A percentile compares a stretch with the other conserved stretches of the same genome.
phyloP scores from a whole-genome alignment of 2,888 invertebrate species.

The Calameuta filiformis region DNA sequence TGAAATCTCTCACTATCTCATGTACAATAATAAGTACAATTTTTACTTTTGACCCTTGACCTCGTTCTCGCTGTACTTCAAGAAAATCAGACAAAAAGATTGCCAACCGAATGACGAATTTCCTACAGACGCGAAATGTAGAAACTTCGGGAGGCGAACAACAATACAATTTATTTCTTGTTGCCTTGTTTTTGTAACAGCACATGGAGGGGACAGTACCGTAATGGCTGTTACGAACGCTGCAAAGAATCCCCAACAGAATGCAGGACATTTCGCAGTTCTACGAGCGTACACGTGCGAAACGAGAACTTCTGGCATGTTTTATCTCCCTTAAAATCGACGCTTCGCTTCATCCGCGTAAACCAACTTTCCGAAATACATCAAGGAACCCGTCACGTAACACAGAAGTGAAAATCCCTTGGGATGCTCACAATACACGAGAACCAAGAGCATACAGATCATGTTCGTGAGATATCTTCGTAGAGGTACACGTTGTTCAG shows the following conservation, averaged over 20 bases:
- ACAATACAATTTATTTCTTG: neutral
- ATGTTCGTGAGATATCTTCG: neutral
- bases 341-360: neutral
- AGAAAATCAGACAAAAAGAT: neutral
- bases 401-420: neutral
- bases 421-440: neutral
- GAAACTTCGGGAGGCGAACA: neutral
- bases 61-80: neutral
- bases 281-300: neutral
- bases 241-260: neutral
- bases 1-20: neutral
- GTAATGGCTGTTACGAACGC: neutral
- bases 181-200: neutral
- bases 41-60: neutral
- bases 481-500: neutral
- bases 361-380: neutral
- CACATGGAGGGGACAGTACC: neutral
- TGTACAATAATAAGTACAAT: neutral
- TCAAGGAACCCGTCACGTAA: neutral
- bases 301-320: neutral
- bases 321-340: neutral
- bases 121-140: neutral
- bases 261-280: neutral
- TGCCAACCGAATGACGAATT: neutral
- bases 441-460: neutral